phyloP scores from a whole-genome alignment of 2,888 invertebrate genomes.

The Eupithecia subfuscata region DNA sequence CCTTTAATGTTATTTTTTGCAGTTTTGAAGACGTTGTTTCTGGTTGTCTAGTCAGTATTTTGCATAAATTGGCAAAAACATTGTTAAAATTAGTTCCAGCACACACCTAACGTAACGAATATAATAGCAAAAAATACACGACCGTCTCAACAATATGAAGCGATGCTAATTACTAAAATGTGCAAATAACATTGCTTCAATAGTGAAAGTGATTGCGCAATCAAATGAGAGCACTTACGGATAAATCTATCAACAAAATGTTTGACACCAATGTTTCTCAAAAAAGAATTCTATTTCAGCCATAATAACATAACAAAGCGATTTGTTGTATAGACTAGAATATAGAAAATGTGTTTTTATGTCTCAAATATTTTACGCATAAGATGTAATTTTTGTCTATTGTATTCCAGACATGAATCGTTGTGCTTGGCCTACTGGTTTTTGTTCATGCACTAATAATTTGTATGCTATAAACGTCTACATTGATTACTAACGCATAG shows the following conservation, averaged over 20 bases:
- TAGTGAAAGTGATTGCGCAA: conserved; percentile 74
- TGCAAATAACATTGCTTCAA: conserved; percentile 57
- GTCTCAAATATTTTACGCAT: not conserved
- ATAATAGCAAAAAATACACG: conserved; percentile 57
- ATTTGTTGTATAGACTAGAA: not conserved
- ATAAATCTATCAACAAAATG: not conserved
- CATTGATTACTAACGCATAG: not conserved
- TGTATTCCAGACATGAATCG: not conserved
- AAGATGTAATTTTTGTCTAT: not conserved
- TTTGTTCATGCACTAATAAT: not conserved
- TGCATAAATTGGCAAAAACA: not conserved
- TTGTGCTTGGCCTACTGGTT: not conserved
- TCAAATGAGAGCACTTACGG: conserved; percentile 54
- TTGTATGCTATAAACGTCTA: not conserved
- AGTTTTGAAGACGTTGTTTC: not conserved
- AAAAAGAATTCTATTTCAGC: not conserved
- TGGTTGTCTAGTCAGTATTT: conserved; percentile 2
- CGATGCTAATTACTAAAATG: conserved; percentile 73
- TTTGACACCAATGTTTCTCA: too few species aligned
- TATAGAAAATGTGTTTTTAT: not conserved
- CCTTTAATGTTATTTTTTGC: not conserved
- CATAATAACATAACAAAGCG: not conserved
- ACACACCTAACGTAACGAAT: conserved; percentile 33
- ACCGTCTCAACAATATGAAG: conserved; percentile 54
- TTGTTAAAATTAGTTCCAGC: conserved; percentile 9